phyloP scores from a whole-genome alignment of 2,113 vertebrate genomes.

The Xiphophorus couchianus region DNA sequence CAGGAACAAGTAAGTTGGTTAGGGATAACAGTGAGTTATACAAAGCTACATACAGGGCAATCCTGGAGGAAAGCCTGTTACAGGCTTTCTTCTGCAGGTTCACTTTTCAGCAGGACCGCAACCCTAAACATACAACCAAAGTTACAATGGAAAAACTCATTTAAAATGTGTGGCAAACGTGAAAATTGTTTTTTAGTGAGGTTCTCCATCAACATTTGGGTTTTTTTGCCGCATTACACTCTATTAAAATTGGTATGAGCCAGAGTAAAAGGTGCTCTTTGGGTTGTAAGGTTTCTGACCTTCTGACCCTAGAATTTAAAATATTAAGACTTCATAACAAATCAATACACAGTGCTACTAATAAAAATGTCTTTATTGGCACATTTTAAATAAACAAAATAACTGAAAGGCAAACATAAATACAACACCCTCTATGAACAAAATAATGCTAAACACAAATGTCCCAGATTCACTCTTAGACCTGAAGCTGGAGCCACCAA shows the following conservation, averaged over 20 bases:
- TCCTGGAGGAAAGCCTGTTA: too few species aligned
- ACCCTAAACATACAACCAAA: too few species aligned
- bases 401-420: slow-evolving; percentile 54
- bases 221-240: too few species aligned
- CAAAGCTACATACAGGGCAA: too few species aligned
- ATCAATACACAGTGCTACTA: neutral
- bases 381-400: slow-evolving; percentile 66
- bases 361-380: slow-evolving; percentile 66
- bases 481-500: slow-evolving; percentile 45
- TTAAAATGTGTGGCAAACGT: too few species aligned
- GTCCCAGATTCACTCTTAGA: slow-evolving; percentile 27
- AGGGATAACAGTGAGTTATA: too few species aligned
- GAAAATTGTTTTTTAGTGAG: too few species aligned
- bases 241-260: neutral
- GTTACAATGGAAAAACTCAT: too few species aligned
- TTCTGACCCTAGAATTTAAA: neutral
- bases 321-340: neutral
- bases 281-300: neutral
- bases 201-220: too few species aligned
- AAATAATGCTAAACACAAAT: slow-evolving; percentile 20
- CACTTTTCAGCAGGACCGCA: too few species aligned
- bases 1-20: too few species aligned
- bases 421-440: slow-evolving; percentile 43
- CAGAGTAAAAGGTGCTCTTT: neutral
- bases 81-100: too few species aligned